A percentile compares a stretch with the other conserved stretches of the same genome.
phyloP scores from a whole-genome alignment of 2,797 vertebrate species.

The Zenarchopterus dispar region DNA sequence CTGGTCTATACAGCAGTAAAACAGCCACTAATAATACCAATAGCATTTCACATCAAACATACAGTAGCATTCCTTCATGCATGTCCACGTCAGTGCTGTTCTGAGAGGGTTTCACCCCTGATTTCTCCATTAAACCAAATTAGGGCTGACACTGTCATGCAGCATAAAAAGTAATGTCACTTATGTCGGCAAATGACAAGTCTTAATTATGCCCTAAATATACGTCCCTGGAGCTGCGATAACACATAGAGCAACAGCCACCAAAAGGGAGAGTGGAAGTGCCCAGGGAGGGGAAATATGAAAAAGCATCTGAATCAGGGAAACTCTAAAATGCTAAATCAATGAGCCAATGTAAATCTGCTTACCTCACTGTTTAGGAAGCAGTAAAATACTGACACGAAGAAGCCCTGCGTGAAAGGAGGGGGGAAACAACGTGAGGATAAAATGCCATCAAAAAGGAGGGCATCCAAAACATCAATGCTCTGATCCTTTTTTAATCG shows the following conservation, averaged over 20 bases:
- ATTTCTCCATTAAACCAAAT: constrained; percentile 49
- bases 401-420: constrained; percentile 89
- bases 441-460: constrained; percentile 26
- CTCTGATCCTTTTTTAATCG: constrained; percentile 39
- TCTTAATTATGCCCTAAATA: constrained; percentile 65
- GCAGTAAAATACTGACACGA: constrained; percentile 98
- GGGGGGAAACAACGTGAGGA: constrained; percentile 26
- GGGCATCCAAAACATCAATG: constrained; percentile 22
- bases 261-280: constrained; percentile 30
- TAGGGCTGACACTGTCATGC: constrained; percentile 57
- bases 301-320: constrained; percentile 20
- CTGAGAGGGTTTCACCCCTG: constrained; percentile 36
- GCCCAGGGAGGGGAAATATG: constrained; percentile 12
- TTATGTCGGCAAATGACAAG: constrained; percentile 55
- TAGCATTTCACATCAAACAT: constrained; percentile 8
- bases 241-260: constrained; percentile 28
- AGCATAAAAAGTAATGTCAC: constrained; percentile 61
- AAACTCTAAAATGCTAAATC: constrained; percentile 33
- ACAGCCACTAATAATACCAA: background rate
- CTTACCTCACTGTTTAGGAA: constrained; percentile 99
- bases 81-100: constrained; percentile 38
- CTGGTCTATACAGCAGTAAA: background rate
- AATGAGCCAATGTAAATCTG: constrained; percentile 41
- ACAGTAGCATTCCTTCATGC: constrained; percentile 4
- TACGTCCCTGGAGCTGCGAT: constrained; percentile 17